phyloP scores from a whole-genome alignment of 2,888 invertebrate species.

The Lamellibrachia satsuma region DNA sequence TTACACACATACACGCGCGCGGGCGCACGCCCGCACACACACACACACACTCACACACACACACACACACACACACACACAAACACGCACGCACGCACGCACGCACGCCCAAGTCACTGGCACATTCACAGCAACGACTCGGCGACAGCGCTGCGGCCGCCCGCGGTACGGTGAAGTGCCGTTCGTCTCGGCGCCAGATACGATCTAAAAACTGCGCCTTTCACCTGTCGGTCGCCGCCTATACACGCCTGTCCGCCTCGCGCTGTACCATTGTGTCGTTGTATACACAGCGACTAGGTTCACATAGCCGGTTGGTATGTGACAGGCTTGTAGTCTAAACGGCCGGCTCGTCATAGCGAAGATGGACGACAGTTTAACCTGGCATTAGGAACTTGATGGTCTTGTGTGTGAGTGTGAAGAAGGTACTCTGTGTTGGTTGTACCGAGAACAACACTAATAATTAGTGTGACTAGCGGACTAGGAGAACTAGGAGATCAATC shows the following conservation, averaged over 20 bases:
- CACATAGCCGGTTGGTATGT: background rate
- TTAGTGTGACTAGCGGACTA: background rate
- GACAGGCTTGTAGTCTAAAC: background rate
- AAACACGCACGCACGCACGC: conserved; percentile 24
- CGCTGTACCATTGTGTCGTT: conserved; percentile 18
- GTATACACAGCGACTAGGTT: background rate
- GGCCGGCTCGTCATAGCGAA: background rate
- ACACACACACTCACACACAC: background rate
- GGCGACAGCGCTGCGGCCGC: conserved; percentile 23
- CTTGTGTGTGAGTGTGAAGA: background rate
- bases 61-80: conserved; percentile 14
- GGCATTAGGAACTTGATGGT: background rate
- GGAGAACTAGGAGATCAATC: background rate
- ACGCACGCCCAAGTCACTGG: conserved; percentile 25
- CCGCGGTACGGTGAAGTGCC: conserved; percentile 22
- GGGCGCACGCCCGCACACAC: background rate
- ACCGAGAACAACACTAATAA: background rate
- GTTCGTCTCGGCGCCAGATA: conserved; percentile 25
- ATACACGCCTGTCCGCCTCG: background rate
- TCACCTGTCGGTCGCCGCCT: background rate
- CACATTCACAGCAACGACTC: background rate
- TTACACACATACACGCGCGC: background rate
- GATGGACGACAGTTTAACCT: background rate
- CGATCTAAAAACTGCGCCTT: conserved; percentile 28
- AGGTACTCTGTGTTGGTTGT: background rate